These are phyloP conservation scores for Dromiciops gliroides DNA, from an alignment of 2,113 vertebrate species.

Conservation along the genomic window DNA sequence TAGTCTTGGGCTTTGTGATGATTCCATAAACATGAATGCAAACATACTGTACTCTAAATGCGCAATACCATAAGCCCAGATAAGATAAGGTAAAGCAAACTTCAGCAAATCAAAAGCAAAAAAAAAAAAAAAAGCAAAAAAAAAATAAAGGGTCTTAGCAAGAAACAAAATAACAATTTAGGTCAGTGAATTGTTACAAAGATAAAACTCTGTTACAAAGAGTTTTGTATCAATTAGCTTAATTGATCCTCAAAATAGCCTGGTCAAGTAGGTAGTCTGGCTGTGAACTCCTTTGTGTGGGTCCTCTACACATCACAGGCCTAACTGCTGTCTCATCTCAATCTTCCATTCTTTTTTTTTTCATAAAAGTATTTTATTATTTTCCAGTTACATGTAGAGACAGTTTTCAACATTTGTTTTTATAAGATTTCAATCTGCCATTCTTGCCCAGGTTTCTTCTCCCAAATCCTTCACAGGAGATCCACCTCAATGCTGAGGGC, in stretches of 20 bases:
- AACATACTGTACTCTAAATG: conserved; percentile 38
- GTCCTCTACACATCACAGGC: background rate
- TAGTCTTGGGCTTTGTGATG: conserved; percentile 76
- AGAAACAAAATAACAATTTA: background rate
- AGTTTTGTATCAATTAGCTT: background rate
- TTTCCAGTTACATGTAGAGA: no score
- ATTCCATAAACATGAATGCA: conserved; percentile 71
- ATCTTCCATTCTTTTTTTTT: no score
- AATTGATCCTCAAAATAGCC: background rate
- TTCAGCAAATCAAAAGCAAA: conserved; percentile 53
- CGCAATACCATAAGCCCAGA: conserved; percentile 34
- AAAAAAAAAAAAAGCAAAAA: conserved; percentile 50
- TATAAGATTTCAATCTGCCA: no score
- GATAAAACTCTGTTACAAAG: no score
- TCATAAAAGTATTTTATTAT: no score
- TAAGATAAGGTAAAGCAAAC: conserved; percentile 45
- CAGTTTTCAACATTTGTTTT: no score
- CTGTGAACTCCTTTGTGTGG: background rate
- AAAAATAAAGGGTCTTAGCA: conserved; percentile 12
- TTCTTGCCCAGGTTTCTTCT: background rate
- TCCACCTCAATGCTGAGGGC: background rate
- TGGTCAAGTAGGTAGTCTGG: background rate
- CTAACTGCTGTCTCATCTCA: background rate
- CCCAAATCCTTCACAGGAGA: background rate
- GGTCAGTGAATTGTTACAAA: no score